phyloP scores from a whole-genome alignment of 2,797 vertebrate genomes.

The Triplophysa yarkandensis region DNA sequence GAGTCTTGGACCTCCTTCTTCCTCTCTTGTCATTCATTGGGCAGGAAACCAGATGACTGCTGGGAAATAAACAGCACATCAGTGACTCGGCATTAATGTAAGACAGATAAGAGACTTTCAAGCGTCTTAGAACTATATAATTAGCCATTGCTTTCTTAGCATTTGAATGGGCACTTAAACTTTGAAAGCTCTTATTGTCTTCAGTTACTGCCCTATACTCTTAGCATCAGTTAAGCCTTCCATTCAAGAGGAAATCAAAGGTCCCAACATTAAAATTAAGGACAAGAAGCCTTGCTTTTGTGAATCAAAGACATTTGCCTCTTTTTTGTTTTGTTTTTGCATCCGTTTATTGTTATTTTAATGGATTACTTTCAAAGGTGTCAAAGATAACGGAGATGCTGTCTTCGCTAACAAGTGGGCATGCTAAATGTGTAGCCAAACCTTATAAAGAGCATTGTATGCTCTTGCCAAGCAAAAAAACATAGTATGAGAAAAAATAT shows the following conservation, averaged over 20 bases:
- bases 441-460: conserved; percentile 39
- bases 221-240: conserved; percentile 71
- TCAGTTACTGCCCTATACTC: conserved; percentile 71
- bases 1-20: conserved; percentile 52
- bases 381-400: conserved; percentile 60
- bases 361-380: conserved; percentile 63
- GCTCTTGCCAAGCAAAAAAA: not conserved
- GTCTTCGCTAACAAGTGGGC: conserved; percentile 17
- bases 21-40: conserved; percentile 60
- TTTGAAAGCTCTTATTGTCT: conserved; percentile 83
- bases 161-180: conserved; percentile 80
- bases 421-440: conserved; percentile 42
- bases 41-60: conserved; percentile 66
- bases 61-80: conserved; percentile 77
- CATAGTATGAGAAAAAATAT: not conserved
- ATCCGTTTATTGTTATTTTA: conserved; percentile 63
- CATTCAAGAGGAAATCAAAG: conserved; percentile 78
- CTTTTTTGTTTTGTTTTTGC: conserved; percentile 66
- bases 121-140: conserved; percentile 81
- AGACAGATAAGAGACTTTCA: conserved; percentile 82
- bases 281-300: conserved; percentile 66
- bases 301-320: conserved; percentile 62
- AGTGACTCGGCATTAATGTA: conserved; percentile 73
- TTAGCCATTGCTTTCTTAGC: conserved; percentile 76
- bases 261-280: conserved; percentile 72